Base-by-base conservation (phyloP, 2,888 invertebrate species). In the Sphaerophoria taeniata region DNA sequence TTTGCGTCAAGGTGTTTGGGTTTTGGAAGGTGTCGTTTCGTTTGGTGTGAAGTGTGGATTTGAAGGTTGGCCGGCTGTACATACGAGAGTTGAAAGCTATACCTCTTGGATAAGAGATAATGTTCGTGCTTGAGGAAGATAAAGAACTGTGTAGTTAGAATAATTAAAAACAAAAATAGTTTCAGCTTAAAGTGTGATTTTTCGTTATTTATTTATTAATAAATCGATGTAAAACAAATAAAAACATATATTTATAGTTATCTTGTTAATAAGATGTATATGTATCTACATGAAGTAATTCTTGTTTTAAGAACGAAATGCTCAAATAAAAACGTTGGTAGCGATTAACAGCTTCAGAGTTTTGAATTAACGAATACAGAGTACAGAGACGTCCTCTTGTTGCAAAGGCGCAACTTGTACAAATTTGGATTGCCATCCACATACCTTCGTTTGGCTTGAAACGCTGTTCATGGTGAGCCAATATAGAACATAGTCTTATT, bases 1-100 rank as follows among this genome's bases (percentile, higher is more conserved):
- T 67, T 89, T 89, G 33, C 91, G 88, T 9, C 92, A 91, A 34
- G 90, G 92, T n/a, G 91, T 93, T 11, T 95, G 94, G 94, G 93
- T 94, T 70, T 87, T 93, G 0, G 93, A 95, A 16, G 96, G 95
- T 0, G 91, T 96, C 0, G 95, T 95, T 0, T 95, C 95, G 0
- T 95, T 95, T 87, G 96, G 96, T 0, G 93, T 93, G 11, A 94
- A 94, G 2, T 95, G 95, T 74, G 95, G 95, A 0, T 92, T 93
- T 56, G 93, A 94, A 33, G 91, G 90, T 14, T 94, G 94, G 93
- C 95, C 95, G 0, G 95, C 95, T 3, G 94, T 96, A 0, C 95
- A 95, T 88, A 95, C 95, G 0, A 93, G 93, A n/a, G 94, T 95
- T 0, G 90, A 93, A 0, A 92, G 92, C 55, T 96, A 95, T 88